phyloP scores from a whole-genome alignment of 2,797 vertebrate species.

The Tauraco hartlaubi region DNA sequence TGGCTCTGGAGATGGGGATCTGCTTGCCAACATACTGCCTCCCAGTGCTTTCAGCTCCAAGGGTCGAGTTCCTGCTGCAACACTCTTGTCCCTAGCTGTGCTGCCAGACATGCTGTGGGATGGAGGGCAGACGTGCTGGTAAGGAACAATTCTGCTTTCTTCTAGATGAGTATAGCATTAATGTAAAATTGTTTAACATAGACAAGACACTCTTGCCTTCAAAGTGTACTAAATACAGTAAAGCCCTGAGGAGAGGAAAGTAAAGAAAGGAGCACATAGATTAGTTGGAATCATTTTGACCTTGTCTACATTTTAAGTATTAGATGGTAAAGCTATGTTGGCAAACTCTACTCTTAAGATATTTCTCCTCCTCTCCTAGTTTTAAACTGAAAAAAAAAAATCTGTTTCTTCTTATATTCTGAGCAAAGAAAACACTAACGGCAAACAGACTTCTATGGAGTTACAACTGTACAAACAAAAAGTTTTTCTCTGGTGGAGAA shows the following conservation, averaged over 20 bases:
- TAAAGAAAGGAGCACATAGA: neutral
- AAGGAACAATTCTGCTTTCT: conserved; percentile 15
- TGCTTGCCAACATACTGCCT: neutral
- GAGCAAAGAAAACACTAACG: neutral
- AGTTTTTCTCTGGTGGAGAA: neutral
- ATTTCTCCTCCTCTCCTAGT: neutral
- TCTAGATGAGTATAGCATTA: neutral
- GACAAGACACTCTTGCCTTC: neutral
- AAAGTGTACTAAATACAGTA: neutral
- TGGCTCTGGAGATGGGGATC: neutral
- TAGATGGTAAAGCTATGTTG: neutral
- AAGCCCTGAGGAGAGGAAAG: neutral
- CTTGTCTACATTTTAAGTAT: neutral
- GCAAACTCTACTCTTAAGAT: neutral
- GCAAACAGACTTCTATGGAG: neutral
- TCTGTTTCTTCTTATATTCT: neutral
- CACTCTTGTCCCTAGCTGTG: neutral
- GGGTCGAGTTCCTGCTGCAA: neutral
- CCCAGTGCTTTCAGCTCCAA: neutral
- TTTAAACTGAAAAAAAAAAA: neutral
- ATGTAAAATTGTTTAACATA: neutral
- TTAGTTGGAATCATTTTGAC: neutral
- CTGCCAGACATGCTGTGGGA: neutral
- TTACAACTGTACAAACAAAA: neutral
- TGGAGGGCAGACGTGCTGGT: neutral